Conservation (phyloP, 2,888 invertebrate genomes). For the Aphodius granarius region DNA sequence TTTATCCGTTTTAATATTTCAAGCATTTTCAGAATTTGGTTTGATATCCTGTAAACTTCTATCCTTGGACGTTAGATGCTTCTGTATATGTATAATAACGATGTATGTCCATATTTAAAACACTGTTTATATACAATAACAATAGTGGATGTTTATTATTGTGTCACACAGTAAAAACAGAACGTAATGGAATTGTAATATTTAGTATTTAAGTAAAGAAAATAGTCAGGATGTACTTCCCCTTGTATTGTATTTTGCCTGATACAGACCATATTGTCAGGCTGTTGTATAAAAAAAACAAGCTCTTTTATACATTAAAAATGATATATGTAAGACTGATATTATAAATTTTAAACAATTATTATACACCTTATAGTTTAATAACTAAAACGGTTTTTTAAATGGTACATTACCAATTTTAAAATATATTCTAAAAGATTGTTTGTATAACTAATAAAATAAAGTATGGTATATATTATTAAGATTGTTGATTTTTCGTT, state of each 20-base stretch:
- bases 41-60: neutral
- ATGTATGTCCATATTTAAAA: neutral
- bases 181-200: neutral
- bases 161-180: too few species aligned
- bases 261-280: neutral
- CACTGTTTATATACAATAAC: neutral
- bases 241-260: neutral
- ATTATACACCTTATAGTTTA: neutral
- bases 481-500: neutral
- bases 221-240: neutral
- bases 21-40: too few species aligned
- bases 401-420: neutral
- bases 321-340: neutral
- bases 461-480: neutral
- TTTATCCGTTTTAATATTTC: neutral
- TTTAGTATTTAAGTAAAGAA: neutral
- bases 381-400: neutral
- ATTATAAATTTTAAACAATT: neutral
- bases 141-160: neutral
- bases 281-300: neutral
- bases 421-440: neutral
- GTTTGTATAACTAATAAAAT: neutral
- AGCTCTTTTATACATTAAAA: neutral
- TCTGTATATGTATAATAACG: neutral
- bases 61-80: neutral